Conservation (phyloP, 2,797 vertebrate species). For the Bryconaethiops microstoma region DNA sequence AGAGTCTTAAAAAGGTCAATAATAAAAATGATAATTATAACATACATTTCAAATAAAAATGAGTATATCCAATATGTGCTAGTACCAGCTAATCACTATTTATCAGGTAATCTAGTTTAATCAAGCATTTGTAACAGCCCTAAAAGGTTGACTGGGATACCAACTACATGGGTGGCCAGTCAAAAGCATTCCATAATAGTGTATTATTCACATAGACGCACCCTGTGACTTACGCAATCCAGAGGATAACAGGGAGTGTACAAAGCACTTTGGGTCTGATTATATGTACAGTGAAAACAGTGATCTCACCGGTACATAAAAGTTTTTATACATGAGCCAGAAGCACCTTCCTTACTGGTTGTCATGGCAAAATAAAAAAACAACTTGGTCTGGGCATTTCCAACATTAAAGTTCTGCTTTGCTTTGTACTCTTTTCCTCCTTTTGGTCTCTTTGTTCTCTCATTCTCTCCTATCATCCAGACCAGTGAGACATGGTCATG, state of each 20-base stretch:
- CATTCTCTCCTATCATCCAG: slow-evolving; percentile 10
- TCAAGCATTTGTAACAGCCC: not conserved
- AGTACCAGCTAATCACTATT: no score
- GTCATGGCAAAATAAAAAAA: not conserved
- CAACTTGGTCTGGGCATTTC: not conserved
- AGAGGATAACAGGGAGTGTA: slow-evolving; percentile 22
- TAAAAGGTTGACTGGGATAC: not conserved
- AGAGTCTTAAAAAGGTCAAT: no score
- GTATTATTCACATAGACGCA: slow-evolving; percentile 36
- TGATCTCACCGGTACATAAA: slow-evolving; percentile 28
- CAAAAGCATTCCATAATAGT: not conserved
- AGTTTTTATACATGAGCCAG: not conserved
- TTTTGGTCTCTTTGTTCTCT: not conserved
- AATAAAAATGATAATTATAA: no score
- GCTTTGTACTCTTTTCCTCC: not conserved
- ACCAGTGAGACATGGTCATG: slow-evolving; percentile 32
- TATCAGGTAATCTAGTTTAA: not conserved
- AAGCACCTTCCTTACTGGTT: not conserved
- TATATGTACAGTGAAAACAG: slow-evolving; percentile 1
- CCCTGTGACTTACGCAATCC: slow-evolving; percentile 6
- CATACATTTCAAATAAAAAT: no score
- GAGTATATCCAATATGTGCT: no score
- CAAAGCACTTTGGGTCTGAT: slow-evolving; percentile 6
- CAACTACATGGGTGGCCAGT: slow-evolving; percentile 1
- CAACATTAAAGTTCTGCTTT: not conserved